Evolutionary conservation across 2,888 invertebrate species (phyloP).

Genomic region (Acronicta leporina): DNA sequence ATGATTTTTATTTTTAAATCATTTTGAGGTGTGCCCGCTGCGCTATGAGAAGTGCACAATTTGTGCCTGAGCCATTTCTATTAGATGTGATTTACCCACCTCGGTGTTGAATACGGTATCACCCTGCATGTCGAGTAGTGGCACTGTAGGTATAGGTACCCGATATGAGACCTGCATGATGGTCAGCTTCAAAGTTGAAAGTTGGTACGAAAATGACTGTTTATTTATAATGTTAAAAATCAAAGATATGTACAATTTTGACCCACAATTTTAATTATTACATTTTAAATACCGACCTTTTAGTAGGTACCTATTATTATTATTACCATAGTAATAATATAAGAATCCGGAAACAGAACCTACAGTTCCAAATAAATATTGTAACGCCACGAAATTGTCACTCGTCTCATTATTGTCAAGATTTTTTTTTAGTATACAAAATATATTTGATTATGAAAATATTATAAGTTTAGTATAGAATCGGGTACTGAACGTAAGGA

Average conservation of each 20-base stretch:
- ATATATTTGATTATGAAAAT: slow-evolving; percentile 63
- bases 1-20: too few species aligned
- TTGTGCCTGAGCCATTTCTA: too few species aligned
- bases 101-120: neutral
- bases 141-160: slow-evolving; percentile 4
- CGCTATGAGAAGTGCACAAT: too few species aligned
- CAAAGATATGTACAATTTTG: neutral
- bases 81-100: too few species aligned
- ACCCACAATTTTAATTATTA: slow-evolving; percentile 1
- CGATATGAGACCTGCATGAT: slow-evolving; percentile 17
- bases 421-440: slow-evolving; percentile 46
- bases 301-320: neutral
- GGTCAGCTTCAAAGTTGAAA: slow-evolving; percentile 34
- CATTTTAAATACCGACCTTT: slow-evolving; percentile 3
- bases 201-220: slow-evolving; percentile 40
- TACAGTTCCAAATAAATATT: slow-evolving; percentile 33
- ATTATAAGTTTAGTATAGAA: slow-evolving; percentile 52
- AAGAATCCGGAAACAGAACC: slow-evolving; percentile 1
- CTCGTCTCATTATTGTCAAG: slow-evolving; percentile 45
- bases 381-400: slow-evolving; percentile 42
- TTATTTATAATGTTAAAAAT: slow-evolving; percentile 10
- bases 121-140: slow-evolving; percentile 14
- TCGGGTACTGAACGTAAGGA: slow-evolving; percentile 50
- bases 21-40: too few species aligned
- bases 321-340: slow-evolving; percentile 1